Base-by-base conservation (phyloP, 2,888 invertebrate genomes). In the Fabriciana adippe region DNA sequence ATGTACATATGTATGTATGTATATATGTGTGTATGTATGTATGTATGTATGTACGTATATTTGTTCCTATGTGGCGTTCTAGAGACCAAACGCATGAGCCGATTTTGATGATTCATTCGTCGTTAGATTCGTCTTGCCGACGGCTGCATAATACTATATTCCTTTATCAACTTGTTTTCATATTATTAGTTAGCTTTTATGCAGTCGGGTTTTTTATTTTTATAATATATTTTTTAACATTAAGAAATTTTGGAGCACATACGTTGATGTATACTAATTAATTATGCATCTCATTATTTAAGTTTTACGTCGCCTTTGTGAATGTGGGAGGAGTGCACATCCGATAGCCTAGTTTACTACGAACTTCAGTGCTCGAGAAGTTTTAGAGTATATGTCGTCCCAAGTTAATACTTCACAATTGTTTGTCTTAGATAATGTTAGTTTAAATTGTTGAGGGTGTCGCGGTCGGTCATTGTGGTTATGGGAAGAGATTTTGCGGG, bases 271-370 rank as follows among this genome's bases (percentile, higher is more conserved):
- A 70, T 69, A 68, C 84, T 83, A 85, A 83, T 90, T 88, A 89
- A 90, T 90, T 89, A 90, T 90, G 90, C 89, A 89, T 89, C 89
- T 90, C 89, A 90, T 91, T 90, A 90, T 85, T 82, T 83, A 87
- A 89, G 84, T 90, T 88, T 81, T 80, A 79, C 80, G 81, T 85
- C 85, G 83, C 88, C 88, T 86, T 88, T 84, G 86, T 85, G 75
- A 77, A 64, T 68, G 80, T 82, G 81, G 84, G 79, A 79, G 79
- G 81, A 80, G 81, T 85, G 86, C 83, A 81, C 80, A 78, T 79
- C 77, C 86, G 86, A 90, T 89, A 89, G 83, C 88, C 87, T 84
- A 89, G 85, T 89, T 88, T 80, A 77, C 74, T 75, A 74, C 72
- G 70, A 82, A 85, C 81, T 86, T 81, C 51, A 59, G 73, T 73